Evolutionary conservation across 2,888 invertebrate genomes (phyloP).

Genomic region (Polydrusus tereticollis): DNA sequence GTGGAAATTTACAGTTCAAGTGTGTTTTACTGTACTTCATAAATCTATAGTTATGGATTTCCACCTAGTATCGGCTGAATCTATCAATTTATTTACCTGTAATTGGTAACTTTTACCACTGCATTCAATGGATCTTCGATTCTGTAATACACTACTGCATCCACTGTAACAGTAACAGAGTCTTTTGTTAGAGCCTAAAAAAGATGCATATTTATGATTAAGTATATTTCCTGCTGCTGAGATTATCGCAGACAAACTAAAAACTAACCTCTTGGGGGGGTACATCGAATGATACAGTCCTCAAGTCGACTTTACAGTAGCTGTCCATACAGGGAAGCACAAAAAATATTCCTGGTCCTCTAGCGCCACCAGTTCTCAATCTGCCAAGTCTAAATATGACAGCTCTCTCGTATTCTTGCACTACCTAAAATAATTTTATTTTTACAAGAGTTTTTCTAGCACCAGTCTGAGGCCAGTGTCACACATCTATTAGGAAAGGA

Average conservation of each 20-base stretch:
- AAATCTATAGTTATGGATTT: no score
- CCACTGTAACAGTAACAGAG: conserved; percentile 94
- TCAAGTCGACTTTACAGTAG: conserved; percentile 91
- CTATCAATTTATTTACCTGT: conserved; percentile 74
- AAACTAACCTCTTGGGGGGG: conserved; percentile 91
- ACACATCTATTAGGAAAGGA: no score
- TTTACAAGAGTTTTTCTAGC: not conserved
- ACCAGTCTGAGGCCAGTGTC: no score
- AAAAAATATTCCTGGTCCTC: conserved; percentile 93
- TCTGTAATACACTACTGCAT: conserved; percentile 89
- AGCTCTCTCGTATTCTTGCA: conserved; percentile 88
- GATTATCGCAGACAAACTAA: not conserved
- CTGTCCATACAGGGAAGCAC: conserved; percentile 94
- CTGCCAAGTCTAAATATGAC: conserved; percentile 91
- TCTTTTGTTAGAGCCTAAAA: conserved; percentile 89
- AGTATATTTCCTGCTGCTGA: not conserved
- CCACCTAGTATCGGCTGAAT: no score
- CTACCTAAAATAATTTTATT: conserved; percentile 71
- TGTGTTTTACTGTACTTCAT: no score
- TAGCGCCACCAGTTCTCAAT: conserved; percentile 79
- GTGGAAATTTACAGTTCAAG: no score
- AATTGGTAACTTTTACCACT: conserved; percentile 81
- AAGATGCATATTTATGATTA: not conserved
- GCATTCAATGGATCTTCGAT: conserved; percentile 85
- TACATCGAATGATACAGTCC: conserved; percentile 95